Base-by-base conservation (phyloP, 2,797 vertebrate genomes). In the Mormyrops boulengeri region DNA sequence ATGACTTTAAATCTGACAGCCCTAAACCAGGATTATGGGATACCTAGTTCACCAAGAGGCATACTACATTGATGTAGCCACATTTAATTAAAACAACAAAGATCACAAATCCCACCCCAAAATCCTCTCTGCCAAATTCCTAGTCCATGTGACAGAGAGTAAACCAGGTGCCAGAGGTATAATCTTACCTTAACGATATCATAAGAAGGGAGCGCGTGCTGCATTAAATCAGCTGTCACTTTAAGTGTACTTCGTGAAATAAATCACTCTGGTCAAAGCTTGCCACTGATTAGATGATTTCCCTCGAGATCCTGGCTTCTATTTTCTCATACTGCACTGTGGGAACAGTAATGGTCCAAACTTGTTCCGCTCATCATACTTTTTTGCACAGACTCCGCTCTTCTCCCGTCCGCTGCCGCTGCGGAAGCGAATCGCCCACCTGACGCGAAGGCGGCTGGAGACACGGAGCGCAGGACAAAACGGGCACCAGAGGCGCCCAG, bases 221-320 rank as follows among this genome's bases (percentile, higher is more conserved):
- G 55, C 55, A 88, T 88, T 88, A 88, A 88, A 88, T 60, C 55
- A 44, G 44, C 57, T 66, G 87, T 62, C 73, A 47, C 60, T 66
- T 44, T 66, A 88, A 88, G 87, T 88, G 60, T 47, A 62, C 57
- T 88, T 88, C 66, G 9, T 6, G 7, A 84, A 89, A 89, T 34
- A 82, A 84, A 89, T 85, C 77, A 26, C 53, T n/a, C 55, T 38
- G 53, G 55, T 50, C 62, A 17, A 52, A 34, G 88, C 88, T 41
- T 26, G 50, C 80, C n/a, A 60, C 73, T 80, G 73, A 80, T 62
- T 41, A 44, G 57, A 66, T 22, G 44, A 69, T 88, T 88, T 88
- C 87, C 34, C 38, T 88, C 38, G 57, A 88, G 55, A 41, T 88
- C 55, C n/a, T 69, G 60, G 60, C 17, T 80, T 80, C 38, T 80